These are phyloP conservation scores for Athetis lepigone DNA, from an alignment of 2,888 invertebrate genomes.

Conservation along the genomic window DNA sequence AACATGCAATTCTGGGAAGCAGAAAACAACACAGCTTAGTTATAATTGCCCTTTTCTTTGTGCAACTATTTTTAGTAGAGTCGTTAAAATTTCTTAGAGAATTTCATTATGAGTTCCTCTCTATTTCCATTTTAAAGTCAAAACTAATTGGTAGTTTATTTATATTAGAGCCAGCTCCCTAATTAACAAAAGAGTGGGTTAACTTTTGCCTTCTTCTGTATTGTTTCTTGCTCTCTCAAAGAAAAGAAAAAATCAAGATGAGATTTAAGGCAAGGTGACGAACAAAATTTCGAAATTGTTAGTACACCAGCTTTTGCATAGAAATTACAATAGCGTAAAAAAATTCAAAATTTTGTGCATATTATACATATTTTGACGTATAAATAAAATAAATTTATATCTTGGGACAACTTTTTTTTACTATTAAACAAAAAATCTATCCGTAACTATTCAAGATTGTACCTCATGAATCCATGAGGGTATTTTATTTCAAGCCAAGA, in stretches of 20 bases:
- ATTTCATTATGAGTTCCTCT: background rate
- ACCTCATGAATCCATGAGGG: background rate
- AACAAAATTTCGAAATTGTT: no score
- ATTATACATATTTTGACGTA: no score
- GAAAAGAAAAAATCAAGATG: no score
- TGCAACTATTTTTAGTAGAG: conserved; percentile 3
- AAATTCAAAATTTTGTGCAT: no score
- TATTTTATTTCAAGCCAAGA: conserved; percentile 1
- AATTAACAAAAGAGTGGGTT: background rate
- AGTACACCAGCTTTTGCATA: background rate
- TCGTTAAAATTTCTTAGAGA: conserved; percentile 23
- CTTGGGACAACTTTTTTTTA: no score
- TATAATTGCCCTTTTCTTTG: conserved; percentile 15
- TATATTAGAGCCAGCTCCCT: conserved; percentile 1
- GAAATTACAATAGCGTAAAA: background rate
- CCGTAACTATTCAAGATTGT: background rate
- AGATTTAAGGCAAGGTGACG: no score
- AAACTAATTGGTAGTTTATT: conserved; percentile 27
- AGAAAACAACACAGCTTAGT: background rate
- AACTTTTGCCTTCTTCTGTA: background rate
- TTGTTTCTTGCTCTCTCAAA: no score
- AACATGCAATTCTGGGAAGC: background rate
- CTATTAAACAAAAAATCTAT: background rate
- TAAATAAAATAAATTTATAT: no score
- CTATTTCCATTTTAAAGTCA: conserved; percentile 18